These are phyloP conservation scores for Amphiprion ocellaris DNA, from an alignment of 2,113 vertebrate genomes.

Conservation along the genomic window DNA sequence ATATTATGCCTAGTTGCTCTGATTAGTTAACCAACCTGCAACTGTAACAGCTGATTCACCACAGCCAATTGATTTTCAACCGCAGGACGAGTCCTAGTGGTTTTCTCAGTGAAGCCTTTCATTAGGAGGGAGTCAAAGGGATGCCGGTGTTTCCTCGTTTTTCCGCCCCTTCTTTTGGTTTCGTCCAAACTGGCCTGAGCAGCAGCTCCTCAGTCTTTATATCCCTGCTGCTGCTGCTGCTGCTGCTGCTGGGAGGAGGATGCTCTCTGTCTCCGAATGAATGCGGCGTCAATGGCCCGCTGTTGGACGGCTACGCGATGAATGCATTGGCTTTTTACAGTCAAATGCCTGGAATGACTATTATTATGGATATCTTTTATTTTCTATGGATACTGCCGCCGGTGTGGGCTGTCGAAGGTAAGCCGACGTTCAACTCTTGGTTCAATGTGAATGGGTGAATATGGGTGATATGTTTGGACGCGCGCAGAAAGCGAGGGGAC, in stretches of 20 bases:
- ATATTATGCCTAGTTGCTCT: too few relatives aligned
- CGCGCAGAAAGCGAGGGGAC: too few relatives aligned
- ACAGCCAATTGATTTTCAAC: too few relatives aligned
- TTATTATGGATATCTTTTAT: slow-evolving; percentile 75
- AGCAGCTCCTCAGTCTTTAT: slow-evolving; percentile 51
- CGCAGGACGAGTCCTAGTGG: background rate
- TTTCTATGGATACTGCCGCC: slow-evolving; percentile 79
- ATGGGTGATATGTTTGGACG: too few relatives aligned
- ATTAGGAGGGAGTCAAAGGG: background rate
- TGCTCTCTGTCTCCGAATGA: slow-evolving; percentile 58
- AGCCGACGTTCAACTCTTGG: slow-evolving; percentile 25
- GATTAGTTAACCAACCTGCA: too few relatives aligned
- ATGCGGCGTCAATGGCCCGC: slow-evolving; percentile 55
- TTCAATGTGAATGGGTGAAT: too few relatives aligned
- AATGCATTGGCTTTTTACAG: slow-evolving; percentile 57
- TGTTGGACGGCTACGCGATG: slow-evolving; percentile 69
- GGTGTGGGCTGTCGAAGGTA: slow-evolving; percentile 83
- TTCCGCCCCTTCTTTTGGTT: slow-evolving; percentile 67
- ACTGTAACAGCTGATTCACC: too few relatives aligned
- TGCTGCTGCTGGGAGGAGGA: slow-evolving; percentile 7
- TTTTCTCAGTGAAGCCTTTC: background rate
- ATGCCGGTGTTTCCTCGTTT: background rate
- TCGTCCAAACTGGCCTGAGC: slow-evolving; percentile 68
- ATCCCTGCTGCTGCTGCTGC: slow-evolving; percentile 38
- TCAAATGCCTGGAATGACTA: slow-evolving; percentile 46